phyloP scores from a whole-genome alignment of 2,797 vertebrate genomes.

The Meda fulgida region DNA sequence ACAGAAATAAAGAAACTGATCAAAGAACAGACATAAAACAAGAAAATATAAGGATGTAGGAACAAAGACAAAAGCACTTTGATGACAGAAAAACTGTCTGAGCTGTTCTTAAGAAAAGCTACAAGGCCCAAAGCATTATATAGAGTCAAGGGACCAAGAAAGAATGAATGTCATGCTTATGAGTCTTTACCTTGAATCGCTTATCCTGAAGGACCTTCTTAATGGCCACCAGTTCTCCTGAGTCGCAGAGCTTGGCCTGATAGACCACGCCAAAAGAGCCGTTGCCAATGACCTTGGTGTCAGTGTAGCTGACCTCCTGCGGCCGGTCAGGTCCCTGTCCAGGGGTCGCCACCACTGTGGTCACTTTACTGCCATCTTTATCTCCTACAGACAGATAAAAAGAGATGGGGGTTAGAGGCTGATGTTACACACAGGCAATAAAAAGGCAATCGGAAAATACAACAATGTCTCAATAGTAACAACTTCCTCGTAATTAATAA shows the following conservation, averaged over 20 bases:
- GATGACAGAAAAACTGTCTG: not conserved
- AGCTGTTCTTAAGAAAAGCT: not conserved
- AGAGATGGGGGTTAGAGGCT: not conserved
- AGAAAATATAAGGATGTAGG: not conserved
- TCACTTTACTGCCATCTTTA: conserved; percentile 99
- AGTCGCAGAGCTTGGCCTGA: conserved; percentile 98
- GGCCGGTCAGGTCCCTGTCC: conserved; percentile 97
- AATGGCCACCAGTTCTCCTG: conserved; percentile 97
- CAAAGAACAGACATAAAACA: not conserved
- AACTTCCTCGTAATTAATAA: not conserved
- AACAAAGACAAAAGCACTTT: not conserved
- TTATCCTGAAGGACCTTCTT: conserved; percentile 99
- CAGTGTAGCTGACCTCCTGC: conserved; percentile 98
- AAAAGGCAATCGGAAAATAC: not conserved
- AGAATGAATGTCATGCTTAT: not conserved
- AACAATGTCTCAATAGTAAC: not conserved
- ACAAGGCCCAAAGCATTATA: not conserved
- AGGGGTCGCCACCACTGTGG: conserved; percentile 96
- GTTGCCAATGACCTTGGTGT: conserved; percentile 99
- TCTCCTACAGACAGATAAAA: conserved; percentile 80
- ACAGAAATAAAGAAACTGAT: not conserved
- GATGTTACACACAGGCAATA: not conserved
- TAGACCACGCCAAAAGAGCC: conserved; percentile 99
- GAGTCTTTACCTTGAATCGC: conserved; percentile 93
- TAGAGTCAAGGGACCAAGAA: not conserved